phyloP scores from a whole-genome alignment of 2,888 invertebrate genomes.

The Parelbella ahira region DNA sequence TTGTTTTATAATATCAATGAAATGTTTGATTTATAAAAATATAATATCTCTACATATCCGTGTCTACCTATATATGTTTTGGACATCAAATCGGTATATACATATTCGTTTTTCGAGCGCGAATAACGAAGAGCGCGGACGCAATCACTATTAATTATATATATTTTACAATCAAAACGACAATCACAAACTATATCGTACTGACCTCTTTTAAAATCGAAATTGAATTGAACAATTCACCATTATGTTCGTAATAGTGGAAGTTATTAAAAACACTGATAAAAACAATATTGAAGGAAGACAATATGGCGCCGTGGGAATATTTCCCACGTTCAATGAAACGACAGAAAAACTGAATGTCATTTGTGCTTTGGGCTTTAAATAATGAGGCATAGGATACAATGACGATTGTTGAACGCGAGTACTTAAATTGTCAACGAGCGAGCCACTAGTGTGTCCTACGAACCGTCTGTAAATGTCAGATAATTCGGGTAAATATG shows the following conservation, averaged over 20 bases:
- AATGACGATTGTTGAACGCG: conserved; percentile 33
- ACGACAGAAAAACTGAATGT: conserved; percentile 42
- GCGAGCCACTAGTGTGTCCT: conserved; percentile 11
- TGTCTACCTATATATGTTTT: too few species aligned
- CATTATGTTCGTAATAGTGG: conserved; percentile 70
- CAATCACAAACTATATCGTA: conserved; percentile 31
- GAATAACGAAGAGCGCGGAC: too few species aligned
- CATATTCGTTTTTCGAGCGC: too few species aligned
- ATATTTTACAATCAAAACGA: conserved; percentile 18
- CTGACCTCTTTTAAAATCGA: conserved; percentile 50
- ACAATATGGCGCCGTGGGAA: conserved; percentile 65
- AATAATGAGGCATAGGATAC: conserved; percentile 31
- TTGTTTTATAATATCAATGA: too few species aligned
- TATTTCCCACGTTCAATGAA: conserved; percentile 53
- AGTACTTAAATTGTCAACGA: conserved; percentile 9
- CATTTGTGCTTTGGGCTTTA: conserved; percentile 33
- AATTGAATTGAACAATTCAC: conserved; percentile 71
- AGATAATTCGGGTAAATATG: conserved; percentile 4
- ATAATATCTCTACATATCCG: too few species aligned
- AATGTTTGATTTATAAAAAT: too few species aligned
- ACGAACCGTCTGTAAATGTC: background rate
- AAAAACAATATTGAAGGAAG: conserved; percentile 46
- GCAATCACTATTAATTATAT: conserved; percentile 3
- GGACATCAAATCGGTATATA: too few species aligned
- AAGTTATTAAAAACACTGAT: conserved; percentile 62